Base-by-base conservation (phyloP, 1,140 invertebrate genomes). In the Drosophila kanapiae region DNA sequence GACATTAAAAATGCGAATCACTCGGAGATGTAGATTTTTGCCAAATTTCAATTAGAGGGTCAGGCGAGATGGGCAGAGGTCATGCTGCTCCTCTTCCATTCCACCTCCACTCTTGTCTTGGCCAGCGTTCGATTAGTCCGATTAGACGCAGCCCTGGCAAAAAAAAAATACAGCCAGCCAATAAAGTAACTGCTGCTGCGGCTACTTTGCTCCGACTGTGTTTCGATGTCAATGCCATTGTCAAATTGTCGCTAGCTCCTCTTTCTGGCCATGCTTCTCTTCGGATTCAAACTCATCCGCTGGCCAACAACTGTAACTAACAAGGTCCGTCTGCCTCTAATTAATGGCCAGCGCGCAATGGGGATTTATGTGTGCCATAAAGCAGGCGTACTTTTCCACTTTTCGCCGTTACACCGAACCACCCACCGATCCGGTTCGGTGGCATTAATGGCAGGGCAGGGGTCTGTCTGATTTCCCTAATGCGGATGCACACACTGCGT, bases 211-310 rank as follows among this genome's bases (percentile, higher is more conserved):
- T 37, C 42, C 42, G 43, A 10, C 29, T 61, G 18, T 23, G 57
- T 49, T 87, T 88, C 78, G 78, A 81, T 88, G 85, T 88, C 84
- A 88, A 90, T 88, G 84, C 59, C 84, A 78, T 80, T 84, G 78
- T 53, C 69, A 49, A 75, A 58, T 75, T 67, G 59, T 56, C 18
- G 42, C 43, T 31, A 56, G 27, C 59, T 13, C 16, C 40, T 51
- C 31, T 57, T 47, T 68, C 45, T 38, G 35, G 13, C 53, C 33
- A 6, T 10, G 53, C 53, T 57, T 49, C 8, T 59, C 3, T 18
- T 62, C 35, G 40, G n/a, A 56, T 45, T 75, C n/a, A 35, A 37
- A 56, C 27, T 23, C 53, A 56, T 56, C 35, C 42, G 53, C 53
- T 76, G 71, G 10, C 59, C 42, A 69, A 48, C 78, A 77, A 82